Evolutionary conservation across 2,888 invertebrate species (phyloP), one percentile per base, ranked within the genome.

Genomic region (Cephus spinipes): DNA sequence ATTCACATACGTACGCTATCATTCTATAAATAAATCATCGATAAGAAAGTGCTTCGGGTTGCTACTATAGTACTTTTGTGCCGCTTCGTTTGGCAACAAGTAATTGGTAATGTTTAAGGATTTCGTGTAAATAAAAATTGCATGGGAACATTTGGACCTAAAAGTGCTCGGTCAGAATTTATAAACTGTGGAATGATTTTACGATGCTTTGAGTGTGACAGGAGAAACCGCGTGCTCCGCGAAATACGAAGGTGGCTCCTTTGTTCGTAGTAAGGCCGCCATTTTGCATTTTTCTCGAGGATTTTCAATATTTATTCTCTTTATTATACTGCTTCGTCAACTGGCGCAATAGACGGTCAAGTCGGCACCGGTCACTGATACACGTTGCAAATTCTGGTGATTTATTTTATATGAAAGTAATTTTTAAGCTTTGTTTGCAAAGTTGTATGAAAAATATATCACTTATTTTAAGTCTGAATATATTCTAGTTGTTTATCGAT

Each of bases 21-120:
- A 40, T 77, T 80, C 82, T 83, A 85, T 83, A 86, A 85, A 85
- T 83, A 85, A 81, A 74, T 79, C 75, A 40, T 78, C 77, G 86
- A 85, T 86, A 85, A 82, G 79, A 36, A 68, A 34, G 77, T 30
- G 74, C 74, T 71, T 73, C 79, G 9, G 0, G 23, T 76, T 68
- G 74, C 68, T 74, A 71, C 74, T 73, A 40, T 40, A 32, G 79
- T 76, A 79, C 76, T 76, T 76, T 74, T 78, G n/a, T 33, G 31
- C 33, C 40, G 73, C 73, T 69, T 79, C 73, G 73, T 73, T 55
- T 34, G 76, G 36, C 69, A 80, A 82, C 75, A 79, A 77, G 79
- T 15, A 23, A 23, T 9, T 55, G 23, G 23, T 55, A 23, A 55
- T 23, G 9, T 55, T 55, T 55, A 55, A 23, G 55, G 55, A 55